A percentile compares a stretch with the other conserved stretches of the same genome.
Conservation (phyloP, 1,140 invertebrate species). For the Pseudomyrmex concolor region DNA sequence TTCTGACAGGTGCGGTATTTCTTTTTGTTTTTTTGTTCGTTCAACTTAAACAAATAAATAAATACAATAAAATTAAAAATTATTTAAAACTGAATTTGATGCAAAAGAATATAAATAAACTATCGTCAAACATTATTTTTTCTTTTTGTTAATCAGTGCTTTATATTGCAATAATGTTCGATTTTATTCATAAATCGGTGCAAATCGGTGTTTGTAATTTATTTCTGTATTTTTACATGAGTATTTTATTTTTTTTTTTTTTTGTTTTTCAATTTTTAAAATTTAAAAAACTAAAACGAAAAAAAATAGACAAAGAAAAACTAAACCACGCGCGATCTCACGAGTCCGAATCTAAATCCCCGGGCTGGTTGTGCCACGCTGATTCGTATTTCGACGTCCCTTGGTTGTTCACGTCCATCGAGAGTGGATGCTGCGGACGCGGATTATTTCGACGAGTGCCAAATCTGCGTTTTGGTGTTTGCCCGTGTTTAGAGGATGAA, state of each 20-base stretch:
- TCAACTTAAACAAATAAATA: too few relatives aligned
- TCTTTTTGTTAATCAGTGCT: background rate
- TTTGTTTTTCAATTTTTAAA: background rate
- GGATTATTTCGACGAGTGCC: conserved; percentile 64
- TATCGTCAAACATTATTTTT: background rate
- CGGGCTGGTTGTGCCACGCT: conserved; percentile 3
- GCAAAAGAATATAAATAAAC: too few relatives aligned
- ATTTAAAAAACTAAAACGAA: background rate
- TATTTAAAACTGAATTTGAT: too few relatives aligned
- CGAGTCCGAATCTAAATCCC: conserved; percentile 11
- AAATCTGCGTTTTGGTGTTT: conserved; percentile 68
- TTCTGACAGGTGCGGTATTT: background rate
- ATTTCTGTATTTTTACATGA: background rate
- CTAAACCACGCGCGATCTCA: background rate
- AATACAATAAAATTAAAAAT: too few relatives aligned
- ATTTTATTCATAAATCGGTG: background rate
- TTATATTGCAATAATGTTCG: background rate
- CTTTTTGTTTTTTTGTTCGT: background rate
- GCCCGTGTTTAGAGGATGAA: conserved; percentile 35
- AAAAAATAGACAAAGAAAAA: background rate
- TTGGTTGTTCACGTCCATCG: conserved; percentile 11
- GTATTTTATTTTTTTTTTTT: background rate
- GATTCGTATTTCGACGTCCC: conserved; percentile 34
- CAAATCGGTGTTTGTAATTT: too few relatives aligned
- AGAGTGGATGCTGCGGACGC: conserved; percentile 34